Conservation (phyloP, 2,797 vertebrate genomes). For the Setipinna tenuifilis region DNA sequence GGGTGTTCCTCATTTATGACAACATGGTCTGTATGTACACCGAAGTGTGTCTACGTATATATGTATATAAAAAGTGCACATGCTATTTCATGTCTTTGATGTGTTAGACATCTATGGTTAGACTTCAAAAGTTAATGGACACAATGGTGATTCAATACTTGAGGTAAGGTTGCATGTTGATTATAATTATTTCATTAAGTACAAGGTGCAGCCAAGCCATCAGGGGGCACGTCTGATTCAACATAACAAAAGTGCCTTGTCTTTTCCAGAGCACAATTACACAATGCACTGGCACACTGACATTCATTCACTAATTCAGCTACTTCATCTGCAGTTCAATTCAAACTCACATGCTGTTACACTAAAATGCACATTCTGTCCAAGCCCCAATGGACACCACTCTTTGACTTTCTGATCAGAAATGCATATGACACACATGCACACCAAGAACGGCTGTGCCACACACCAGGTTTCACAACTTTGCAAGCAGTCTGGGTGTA, state of each 20-base stretch:
- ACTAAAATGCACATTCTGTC: not conserved
- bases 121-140: not conserved
- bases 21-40: not conserved
- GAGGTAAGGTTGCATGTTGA: not conserved
- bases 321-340: not conserved
- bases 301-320: not conserved
- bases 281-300: not conserved
- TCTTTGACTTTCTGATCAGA: too few species aligned
- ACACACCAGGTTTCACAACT: too few species aligned
- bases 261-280: not conserved
- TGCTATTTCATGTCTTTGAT: not conserved
- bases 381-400: too few species aligned
- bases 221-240: not conserved
- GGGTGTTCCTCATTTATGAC: not conserved
- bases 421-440: too few species aligned
- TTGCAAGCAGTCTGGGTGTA: too few species aligned
- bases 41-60: not conserved
- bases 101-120: not conserved
- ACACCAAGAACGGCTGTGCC: too few species aligned
- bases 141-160: not conserved
- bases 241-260: not conserved
- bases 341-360: not conserved
- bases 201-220: not conserved
- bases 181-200: not conserved
- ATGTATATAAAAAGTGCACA: slow-evolving; percentile 1